Conservation (phyloP, 2,888 invertebrate species). For the Drymonia ruficornis region DNA sequence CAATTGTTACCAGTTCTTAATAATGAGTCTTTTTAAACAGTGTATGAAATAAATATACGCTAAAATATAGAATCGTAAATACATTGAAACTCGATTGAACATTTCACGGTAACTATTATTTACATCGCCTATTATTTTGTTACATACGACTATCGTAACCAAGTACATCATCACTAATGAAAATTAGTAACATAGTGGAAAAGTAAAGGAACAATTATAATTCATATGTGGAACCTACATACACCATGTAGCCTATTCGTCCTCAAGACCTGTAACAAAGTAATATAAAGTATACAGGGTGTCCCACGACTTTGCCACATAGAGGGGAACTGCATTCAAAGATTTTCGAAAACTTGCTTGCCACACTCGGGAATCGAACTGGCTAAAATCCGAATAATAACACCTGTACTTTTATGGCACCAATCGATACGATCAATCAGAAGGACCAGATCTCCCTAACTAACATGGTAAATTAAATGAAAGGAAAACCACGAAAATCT, state of each 20-base stretch:
- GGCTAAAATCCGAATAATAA: too few species aligned
- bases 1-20: constrained; percentile 25
- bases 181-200: constrained; percentile 33
- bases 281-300: constrained; percentile 7
- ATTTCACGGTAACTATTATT: constrained; percentile 58
- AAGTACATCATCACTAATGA: constrained; percentile 47
- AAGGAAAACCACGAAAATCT: too few species aligned
- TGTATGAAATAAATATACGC: constrained; percentile 31
- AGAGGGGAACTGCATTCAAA: too few species aligned
- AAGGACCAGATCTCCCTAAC: too few species aligned
- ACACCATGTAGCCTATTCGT: constrained; percentile 16
- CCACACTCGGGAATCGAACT: too few species aligned
- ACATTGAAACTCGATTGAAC: constrained; percentile 27
- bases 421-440: too few species aligned
- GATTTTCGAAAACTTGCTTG: too few species aligned
- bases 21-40: constrained; percentile 21
- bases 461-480: too few species aligned
- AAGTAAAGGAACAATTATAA: constrained; percentile 32
- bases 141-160: constrained; percentile 65
- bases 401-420: too few species aligned
- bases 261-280: constrained; percentile 28
- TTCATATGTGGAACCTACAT: constrained; percentile 25
- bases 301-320: too few species aligned
- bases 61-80: constrained; percentile 21
- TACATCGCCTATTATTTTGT: constrained; percentile 44